Evolutionary conservation across 2,797 vertebrate species (phyloP), one percentile per base, ranked within the genome.

Genomic region (Brachyrhaphis roseni): DNA sequence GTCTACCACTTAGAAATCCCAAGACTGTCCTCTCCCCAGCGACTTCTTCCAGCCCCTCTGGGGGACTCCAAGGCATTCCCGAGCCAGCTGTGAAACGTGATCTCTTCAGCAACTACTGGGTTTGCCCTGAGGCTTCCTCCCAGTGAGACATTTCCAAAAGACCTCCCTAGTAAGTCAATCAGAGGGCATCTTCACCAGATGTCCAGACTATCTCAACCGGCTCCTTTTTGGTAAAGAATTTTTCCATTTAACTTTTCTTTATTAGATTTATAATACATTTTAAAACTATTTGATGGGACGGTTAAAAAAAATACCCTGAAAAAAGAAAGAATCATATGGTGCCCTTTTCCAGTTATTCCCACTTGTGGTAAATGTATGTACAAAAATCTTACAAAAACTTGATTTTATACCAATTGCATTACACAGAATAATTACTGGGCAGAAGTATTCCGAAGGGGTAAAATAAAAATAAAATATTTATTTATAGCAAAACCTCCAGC

Each of bases 51-150:
- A 70, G 66, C 23, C 23, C 26, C 26, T 71, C 41, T 71, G 68
- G 68, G 66, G 41, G 41, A 71, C 39, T 71, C 68, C 68, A 45
- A 71, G 68, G 68, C 68, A 43, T 71, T 71, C 26, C 41, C 68
- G 6, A 71, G 68, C 68, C 68, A 71, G 68, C 68, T 71, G 68
- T 71, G 68, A 45, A 18, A 45, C 41, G 39, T 71, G 23, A 43
- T 71, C 20, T 71, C 41, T 13, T 43, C 41, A 45, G 39, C 41
- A 7, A 43, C 41, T 71, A 6, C 41, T 71, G 68, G 68, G 68
- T 71, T 13, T 71, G 5, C 68, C 68, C 68, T 71, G 68, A 45
- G 68, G 68, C 68, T 71, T 43, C 39, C 68, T 45, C 41, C 68
- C 68, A n/a, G 68, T 43, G 41, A n/a, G 68, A 45, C 41, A 15